Percentiles rank a stretch among this genome's conserved stretches.
These are phyloP conservation scores for Eumerus sabulonum DNA, from an alignment of 2,888 invertebrate genomes.

Conservation along the genomic window DNA sequence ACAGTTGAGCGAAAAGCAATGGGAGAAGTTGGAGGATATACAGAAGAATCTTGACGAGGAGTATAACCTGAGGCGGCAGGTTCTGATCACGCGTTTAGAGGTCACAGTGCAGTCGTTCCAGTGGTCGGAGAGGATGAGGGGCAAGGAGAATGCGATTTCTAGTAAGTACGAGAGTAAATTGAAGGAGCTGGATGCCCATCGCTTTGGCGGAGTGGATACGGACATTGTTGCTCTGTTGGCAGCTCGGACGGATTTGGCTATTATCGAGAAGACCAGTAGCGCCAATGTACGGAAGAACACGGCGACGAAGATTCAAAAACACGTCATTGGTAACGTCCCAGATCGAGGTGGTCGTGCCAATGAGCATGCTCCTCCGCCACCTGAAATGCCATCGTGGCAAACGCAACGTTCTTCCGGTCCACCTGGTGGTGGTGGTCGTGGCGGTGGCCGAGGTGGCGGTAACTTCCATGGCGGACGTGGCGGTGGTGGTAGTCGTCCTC, in stretches of 20 bases:
- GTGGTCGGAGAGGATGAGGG: conserved; percentile 91
- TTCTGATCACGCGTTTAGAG: conserved; percentile 93
- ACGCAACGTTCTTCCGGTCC: conserved; percentile 82
- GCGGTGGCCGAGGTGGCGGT: conserved; percentile 72
- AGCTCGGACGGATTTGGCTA: conserved; percentile 89
- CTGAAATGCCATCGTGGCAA: conserved; percentile 98
- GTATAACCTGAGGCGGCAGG: conserved; percentile 90
- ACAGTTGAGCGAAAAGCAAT: conserved; percentile 88
- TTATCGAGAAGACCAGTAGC: conserved; percentile 95
- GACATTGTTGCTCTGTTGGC: conserved; percentile 89
- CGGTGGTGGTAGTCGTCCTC: conserved; percentile 72
- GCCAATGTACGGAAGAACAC: conserved; percentile 92
- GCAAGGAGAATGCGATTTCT: conserved; percentile 86
- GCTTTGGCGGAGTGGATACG: conserved; percentile 80
- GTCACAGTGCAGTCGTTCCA: conserved; percentile 98
- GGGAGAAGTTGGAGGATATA: conserved; percentile 85
- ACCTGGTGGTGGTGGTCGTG: conserved; percentile 77
- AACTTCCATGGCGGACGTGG: conserved; percentile 74
- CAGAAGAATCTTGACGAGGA: conserved; percentile 89
- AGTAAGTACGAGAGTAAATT: conserved; percentile 81
- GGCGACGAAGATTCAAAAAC: conserved; percentile 89
- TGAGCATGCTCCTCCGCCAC: conserved; percentile 95
- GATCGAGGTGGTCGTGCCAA: conserved; percentile 96
- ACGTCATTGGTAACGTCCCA: conserved; percentile 94
- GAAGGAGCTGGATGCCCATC: conserved; percentile 73